Percentiles rank a stretch among this genome's conserved stretches.
Conservation (phyloP, 2,113 vertebrate genomes). For the Gallinago jamesoni region DNA sequence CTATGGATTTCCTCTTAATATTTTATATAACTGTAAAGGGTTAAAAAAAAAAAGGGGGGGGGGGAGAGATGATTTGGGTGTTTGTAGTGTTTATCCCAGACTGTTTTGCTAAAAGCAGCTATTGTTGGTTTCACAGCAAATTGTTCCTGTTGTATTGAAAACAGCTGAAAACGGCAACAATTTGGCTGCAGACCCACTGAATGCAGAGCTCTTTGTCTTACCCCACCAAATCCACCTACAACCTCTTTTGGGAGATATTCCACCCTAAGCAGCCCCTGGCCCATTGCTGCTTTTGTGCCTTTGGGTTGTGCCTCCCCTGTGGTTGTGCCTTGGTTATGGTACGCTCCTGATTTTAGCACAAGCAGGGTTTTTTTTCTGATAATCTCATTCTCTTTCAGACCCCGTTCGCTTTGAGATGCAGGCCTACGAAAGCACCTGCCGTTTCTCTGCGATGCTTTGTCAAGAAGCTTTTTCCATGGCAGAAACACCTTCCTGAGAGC, state of each 20-base stretch:
- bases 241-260: not conserved
- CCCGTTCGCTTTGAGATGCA: not conserved
- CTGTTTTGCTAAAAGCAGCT: not conserved
- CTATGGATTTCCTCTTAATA: not conserved
- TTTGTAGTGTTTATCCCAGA: not conserved
- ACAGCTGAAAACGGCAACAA: not conserved
- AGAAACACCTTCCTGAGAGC: not conserved
- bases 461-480: not conserved
- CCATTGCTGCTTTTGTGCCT: not conserved
- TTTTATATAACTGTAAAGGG: not conserved
- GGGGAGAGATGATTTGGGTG: not conserved
- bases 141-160: not conserved
- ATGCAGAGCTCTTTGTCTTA: rapidly evolving
- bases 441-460: rapidly evolving
- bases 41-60: not conserved
- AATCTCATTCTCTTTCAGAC: not conserved
- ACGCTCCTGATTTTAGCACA: not conserved
- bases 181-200: not conserved
- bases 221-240: not conserved
- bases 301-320: not conserved
- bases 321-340: not conserved
- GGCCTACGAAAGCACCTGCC: not conserved
- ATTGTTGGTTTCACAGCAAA: not conserved
- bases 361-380: not conserved
- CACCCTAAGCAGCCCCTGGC: not conserved